Base-by-base conservation (phyloP, 2,888 invertebrate genomes). In the Pollenia griseotomentosa region DNA sequence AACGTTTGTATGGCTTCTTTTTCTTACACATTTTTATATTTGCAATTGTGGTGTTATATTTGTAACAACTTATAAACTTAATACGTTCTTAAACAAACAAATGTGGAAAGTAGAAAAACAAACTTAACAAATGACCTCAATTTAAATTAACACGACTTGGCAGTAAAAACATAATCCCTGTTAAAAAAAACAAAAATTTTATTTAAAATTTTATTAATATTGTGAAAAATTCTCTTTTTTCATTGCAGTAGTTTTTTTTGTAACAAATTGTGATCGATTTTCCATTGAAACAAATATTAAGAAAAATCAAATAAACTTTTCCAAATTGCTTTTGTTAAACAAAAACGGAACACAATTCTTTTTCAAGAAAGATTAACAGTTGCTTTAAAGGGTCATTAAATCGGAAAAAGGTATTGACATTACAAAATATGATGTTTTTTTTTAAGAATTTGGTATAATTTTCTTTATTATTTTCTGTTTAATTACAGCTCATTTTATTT, bases 171-270 rank as follows among this genome's bases (percentile, higher is more conserved):
- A 63, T 46, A 55, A 40, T 19, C 19, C 23, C 16, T 51, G 11
- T 53, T 9, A 48, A 63, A 33, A 42, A 75, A 44, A 16, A 42
- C 16, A 12, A 61, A 19, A 12, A 12, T 10, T 19, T 23, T 66
- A 48, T 33, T 66, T 23, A n/a, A 61, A 6, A 33, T 16, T 42
- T n/a, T 16, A 1, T 0, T 57, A 19, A 40, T 42, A 12, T 40
- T 59, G 7, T 70, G 19, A 9, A 46, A 77, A 55, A 42, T 55
- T 66, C 44, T 73, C 14, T n/a, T 46, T 75, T 71, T 55, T 77
- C 55, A 66, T 87, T 87, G 40, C 93, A 91, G 93, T 93, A 93
- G 91, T 90, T 92, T 91, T 90, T 91, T 91, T 91, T 91, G 91
- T 92, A 88, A 68, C 74, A 82, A 88, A 88, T 89, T 87, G 87